Base-by-base conservation (phyloP, 2,113 vertebrate genomes). In the Oncorhynchus mykiss region DNA sequence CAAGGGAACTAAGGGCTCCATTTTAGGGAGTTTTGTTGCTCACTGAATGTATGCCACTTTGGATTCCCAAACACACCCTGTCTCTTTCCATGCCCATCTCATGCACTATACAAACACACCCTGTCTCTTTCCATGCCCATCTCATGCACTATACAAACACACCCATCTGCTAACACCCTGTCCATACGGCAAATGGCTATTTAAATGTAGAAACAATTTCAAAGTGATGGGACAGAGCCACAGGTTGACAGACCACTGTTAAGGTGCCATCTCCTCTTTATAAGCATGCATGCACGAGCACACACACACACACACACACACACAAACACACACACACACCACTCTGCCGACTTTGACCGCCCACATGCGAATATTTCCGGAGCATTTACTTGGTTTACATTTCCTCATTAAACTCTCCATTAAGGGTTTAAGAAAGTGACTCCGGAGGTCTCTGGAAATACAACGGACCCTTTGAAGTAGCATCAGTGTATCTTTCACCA, bases 351-450 rank as follows among this genome's bases (percentile, higher is more conserved):
- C 51, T 39, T 2, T 48, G 78, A 84, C 70, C 18, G 79, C 73
- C 54, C n/a, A 31, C 72, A 27, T 67, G 48, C 31, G 87, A 89
- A 89, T 91, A 90, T 90, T 89, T 90, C 89, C 81, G 77, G 2
- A 67, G 78, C 71, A 75, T 77, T 82, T 82, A 51, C 67, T 81
- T 67, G 59, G 87, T 84, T 88, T 88, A 85, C 73, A 5, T 88
- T 72, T 51, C 18, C 76, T 86, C 80, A 82, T 87, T 85, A 73
- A 77, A 80, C 70, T 51, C 71, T 88, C 84, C 82, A 88, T 90
- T 90, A 87, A 86, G 60, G 31, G 86, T 81, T 88, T 88, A 76
- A 77, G 70, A 79, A 78, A 77, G 72, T 76, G 48, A 45, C 72
- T 76, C n/a, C 3, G 69, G 74, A 81, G 78, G 62, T 78, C 80